These are phyloP conservation scores for Eumeta japonica DNA, from an alignment of 1,140 invertebrate species.

Conservation along the genomic window DNA sequence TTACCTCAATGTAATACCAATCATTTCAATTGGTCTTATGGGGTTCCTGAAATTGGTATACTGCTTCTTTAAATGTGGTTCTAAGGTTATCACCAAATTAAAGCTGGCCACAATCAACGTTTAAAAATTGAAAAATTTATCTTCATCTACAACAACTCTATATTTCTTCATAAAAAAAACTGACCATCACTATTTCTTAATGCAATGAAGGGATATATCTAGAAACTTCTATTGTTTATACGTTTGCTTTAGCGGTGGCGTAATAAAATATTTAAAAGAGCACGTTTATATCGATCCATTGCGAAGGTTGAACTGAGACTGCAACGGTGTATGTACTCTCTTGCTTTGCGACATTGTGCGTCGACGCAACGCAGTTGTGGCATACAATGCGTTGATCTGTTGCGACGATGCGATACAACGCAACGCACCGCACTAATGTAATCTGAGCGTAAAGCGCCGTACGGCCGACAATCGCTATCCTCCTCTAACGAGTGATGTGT, in stretches of 20 bases:
- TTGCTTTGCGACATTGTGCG: conserved; percentile 9
- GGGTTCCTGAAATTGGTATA: conserved; percentile 10
- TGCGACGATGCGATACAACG: no score
- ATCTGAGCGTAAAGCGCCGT: no score
- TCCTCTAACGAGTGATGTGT: no score
- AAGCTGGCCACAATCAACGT: conserved; percentile 13
- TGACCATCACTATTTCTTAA: conserved; percentile 22
- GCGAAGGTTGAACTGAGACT: conserved; percentile 12
- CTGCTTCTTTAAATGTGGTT: conserved; percentile 12
- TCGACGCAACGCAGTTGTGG: conserved; percentile 9
- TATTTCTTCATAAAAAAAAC: conserved; percentile 16
- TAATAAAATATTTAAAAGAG: conserved; percentile 16
- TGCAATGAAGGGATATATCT: conserved; percentile 20
- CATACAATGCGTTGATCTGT: conserved; percentile 9
- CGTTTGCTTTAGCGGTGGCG: conserved; percentile 18
- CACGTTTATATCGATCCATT: conserved; percentile 19
- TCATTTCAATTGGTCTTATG: conserved; percentile 9
- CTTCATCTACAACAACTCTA: conserved; percentile 15
- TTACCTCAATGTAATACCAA: conserved; percentile 14
- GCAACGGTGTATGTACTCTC: conserved; percentile 9
- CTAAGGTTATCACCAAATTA: conserved; percentile 9
- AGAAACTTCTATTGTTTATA: conserved; percentile 18
- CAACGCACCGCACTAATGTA: conserved; percentile 7
- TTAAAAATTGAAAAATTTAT: conserved; percentile 11
- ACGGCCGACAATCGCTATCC: no score